phyloP scores from a whole-genome alignment of 2,888 invertebrate genomes.

The Poecilus cupreus region DNA sequence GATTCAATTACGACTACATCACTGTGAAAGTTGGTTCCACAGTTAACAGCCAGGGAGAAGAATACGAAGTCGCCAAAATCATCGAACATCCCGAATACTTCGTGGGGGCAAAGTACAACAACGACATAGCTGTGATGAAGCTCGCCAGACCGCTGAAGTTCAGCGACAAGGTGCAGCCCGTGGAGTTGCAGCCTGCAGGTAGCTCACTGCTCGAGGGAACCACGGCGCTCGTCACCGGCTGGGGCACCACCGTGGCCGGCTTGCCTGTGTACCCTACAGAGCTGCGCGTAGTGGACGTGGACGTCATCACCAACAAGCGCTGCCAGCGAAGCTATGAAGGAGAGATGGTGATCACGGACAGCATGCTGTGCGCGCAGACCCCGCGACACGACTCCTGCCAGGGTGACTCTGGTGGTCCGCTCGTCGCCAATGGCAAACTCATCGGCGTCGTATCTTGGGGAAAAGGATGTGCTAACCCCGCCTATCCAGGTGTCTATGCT shows the following conservation, averaged over 20 bases:
- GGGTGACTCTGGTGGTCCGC: no score
- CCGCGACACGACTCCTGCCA: background rate
- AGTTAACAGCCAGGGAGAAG: no score
- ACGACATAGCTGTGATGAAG: no score
- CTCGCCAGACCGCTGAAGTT: background rate
- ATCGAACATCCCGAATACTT: no score
- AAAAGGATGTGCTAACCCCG: no score
- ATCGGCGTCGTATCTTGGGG: no score
- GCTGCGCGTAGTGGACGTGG: background rate
- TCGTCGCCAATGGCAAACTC: no score
- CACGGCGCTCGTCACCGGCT: slow-evolving; percentile 1
- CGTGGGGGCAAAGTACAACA: no score
- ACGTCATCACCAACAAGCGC: background rate
- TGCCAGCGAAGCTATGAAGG: background rate
- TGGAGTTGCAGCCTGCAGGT: background rate
- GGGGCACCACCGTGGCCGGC: slow-evolving; percentile 8
- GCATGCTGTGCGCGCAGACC: background rate
- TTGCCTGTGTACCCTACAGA: background rate
- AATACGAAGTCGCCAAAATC: no score
- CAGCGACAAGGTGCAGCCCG: background rate
- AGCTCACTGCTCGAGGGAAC: background rate
- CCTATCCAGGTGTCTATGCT: background rate
- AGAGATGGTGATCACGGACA: background rate
- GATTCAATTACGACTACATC: no score
- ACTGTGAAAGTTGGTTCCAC: no score